Evolutionary conservation across 1,140 invertebrate species (phyloP).

Genomic region (Cotesia vestalis): DNA sequence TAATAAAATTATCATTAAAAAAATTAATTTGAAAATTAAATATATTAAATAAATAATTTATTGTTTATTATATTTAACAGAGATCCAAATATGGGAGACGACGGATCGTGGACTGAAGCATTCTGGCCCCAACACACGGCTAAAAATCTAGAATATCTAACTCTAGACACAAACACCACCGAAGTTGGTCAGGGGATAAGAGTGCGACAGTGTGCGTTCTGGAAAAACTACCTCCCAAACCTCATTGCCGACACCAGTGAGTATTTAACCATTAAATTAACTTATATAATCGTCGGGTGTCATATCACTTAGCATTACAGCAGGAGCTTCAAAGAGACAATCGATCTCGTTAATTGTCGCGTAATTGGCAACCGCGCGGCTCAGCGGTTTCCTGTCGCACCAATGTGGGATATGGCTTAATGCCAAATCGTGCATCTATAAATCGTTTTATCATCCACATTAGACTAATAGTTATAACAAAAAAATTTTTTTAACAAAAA

Average conservation of each 20-base stretch:
- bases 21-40: too few relatives aligned
- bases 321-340: conserved; percentile 5
- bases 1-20: too few relatives aligned
- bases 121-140: conserved; percentile 90
- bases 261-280: conserved; percentile 45
- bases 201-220: conserved; percentile 93
- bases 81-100: conserved; percentile 74
- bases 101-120: conserved; percentile 72
- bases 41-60: background rate
- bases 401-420: conserved; percentile 22
- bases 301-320: background rate
- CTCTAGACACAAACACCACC: conserved; percentile 81
- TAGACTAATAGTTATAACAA: background rate
- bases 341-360: conserved; percentile 26
- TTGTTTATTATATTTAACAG: conserved; percentile 52
- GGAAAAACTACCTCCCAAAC: conserved; percentile 94
- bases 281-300: background rate
- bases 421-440: conserved; percentile 21
- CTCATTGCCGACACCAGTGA: conserved; percentile 80
- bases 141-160: conserved; percentile 84
- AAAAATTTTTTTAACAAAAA: too few relatives aligned
- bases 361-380: conserved; percentile 20
- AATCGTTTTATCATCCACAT: conserved; percentile 12
- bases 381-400: conserved; percentile 15
- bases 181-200: conserved; percentile 85